Conservation (phyloP, 2,797 vertebrate genomes). For the Cirrhinus mrigala region DNA sequence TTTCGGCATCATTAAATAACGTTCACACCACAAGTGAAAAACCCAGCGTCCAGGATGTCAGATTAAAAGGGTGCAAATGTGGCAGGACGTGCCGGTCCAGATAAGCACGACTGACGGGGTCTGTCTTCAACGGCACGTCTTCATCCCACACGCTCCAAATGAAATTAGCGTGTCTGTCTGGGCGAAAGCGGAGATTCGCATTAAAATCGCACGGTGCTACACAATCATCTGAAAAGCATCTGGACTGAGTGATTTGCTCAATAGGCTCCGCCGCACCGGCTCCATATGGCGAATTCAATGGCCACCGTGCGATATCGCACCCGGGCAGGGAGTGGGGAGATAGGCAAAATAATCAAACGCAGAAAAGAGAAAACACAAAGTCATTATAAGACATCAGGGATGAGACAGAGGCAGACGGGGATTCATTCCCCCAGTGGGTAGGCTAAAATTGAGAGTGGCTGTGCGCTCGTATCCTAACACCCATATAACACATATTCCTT, state of each 20-base stretch:
- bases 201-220: conserved; percentile 65
- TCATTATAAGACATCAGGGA: conserved; percentile 49
- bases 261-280: conserved; percentile 10
- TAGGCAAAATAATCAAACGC: conserved; percentile 45
- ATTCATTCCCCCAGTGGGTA: conserved; percentile 41
- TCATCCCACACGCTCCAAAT: conserved; percentile 66
- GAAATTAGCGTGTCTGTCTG: conserved; percentile 62
- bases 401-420: conserved; percentile 35
- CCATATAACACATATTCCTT: conserved; percentile 42
- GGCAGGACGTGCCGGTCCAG: conserved; percentile 40
- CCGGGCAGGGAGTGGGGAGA: conserved; percentile 42
- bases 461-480: conserved; percentile 33
- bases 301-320: conserved; percentile 47
- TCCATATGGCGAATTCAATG: conserved; percentile 45
- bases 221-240: conserved; percentile 66
- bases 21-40: conserved; percentile 8
- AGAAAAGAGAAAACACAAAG: conserved; percentile 49
- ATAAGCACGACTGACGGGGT: conserved; percentile 36
- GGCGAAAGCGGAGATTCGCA: conserved; percentile 59
- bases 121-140: conserved; percentile 36
- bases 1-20: conserved; percentile 51
- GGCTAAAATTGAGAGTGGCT: conserved; percentile 30
- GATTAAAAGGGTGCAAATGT: conserved; percentile 65
- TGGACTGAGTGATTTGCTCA: conserved; percentile 53
- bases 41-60: conserved; percentile 49